phyloP scores from a whole-genome alignment of 2,888 invertebrate genomes.

The Lasioglossum villosulum region DNA sequence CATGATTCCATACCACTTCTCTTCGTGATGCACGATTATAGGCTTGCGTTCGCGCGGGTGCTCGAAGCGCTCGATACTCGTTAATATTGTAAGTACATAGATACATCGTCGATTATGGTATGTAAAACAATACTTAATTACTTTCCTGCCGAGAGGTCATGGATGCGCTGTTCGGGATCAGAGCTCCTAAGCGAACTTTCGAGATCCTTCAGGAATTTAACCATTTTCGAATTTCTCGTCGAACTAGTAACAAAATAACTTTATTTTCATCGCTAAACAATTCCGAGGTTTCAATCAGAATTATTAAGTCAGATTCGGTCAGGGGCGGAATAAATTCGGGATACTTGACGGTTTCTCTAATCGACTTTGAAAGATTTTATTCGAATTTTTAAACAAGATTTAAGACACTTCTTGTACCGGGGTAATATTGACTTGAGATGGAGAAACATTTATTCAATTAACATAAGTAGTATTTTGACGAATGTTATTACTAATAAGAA shows the following conservation, averaged over 20 bases:
- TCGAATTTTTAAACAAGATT: neutral
- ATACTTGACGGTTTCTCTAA: neutral
- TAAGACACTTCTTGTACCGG: neutral
- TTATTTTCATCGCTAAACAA: neutral
- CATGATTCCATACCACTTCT: conserved; percentile 36
- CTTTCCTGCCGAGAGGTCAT: neutral
- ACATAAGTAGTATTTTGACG: neutral
- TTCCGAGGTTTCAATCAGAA: neutral
- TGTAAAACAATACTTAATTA: conserved; percentile 49
- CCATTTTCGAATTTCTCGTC: neutral
- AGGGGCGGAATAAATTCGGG: neutral
- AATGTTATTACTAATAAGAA: neutral
- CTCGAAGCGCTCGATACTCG: conserved; percentile 51
- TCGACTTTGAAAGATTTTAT: neutral
- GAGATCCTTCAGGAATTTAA: neutral
- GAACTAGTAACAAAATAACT: neutral
- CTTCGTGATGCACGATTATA: conserved; percentile 42
- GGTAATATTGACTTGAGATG: neutral
- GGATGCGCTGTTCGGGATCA: neutral
- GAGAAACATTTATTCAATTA: neutral
- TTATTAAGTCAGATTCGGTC: neutral
- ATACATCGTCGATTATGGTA: conserved; percentile 64
- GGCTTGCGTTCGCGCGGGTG: conserved; percentile 55
- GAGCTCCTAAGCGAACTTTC: conserved; percentile 7
- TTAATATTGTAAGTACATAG: conserved; percentile 69